These are phyloP conservation scores for Drosophila tani DNA, from an alignment of 1,140 invertebrate species.

Conservation along the genomic window DNA sequence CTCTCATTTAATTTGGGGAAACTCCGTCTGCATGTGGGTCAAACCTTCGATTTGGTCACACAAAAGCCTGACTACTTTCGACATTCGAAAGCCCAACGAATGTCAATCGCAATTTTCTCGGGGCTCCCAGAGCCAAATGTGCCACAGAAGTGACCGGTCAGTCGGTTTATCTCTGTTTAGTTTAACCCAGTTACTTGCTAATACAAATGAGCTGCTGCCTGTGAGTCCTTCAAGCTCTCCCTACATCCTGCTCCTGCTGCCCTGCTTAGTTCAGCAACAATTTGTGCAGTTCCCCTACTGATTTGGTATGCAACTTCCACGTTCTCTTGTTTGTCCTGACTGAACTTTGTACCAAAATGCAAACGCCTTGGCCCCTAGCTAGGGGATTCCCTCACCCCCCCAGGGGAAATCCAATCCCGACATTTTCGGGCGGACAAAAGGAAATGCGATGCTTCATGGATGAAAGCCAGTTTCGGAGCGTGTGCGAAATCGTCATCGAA, in stretches of 20 bases:
- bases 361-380: slow-evolving; percentile 39
- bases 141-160: slow-evolving; percentile 19
- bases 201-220: slow-evolving; percentile 59
- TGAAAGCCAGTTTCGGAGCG: slow-evolving; percentile 5
- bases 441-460: slow-evolving; percentile 24
- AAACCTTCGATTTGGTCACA: slow-evolving; percentile 24
- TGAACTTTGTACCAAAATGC: slow-evolving; percentile 59
- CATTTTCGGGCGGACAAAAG: slow-evolving; percentile 28
- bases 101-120: slow-evolving; percentile 44
- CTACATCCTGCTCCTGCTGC: slow-evolving; percentile 11
- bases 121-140: slow-evolving; percentile 2
- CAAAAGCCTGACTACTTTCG: slow-evolving; percentile 13
- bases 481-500: slow-evolving; percentile 25
- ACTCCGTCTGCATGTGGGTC: slow-evolving; percentile 27
- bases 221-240: slow-evolving; percentile 2
- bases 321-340: slow-evolving; percentile 47
- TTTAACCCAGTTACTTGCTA: slow-evolving; percentile 72
- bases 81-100: slow-evolving; percentile 21
- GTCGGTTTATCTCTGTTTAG: slow-evolving; percentile 43
- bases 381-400: slow-evolving; percentile 16
- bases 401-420: slow-evolving; percentile 28
- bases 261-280: slow-evolving; percentile 38
- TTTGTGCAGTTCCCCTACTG: slow-evolving; percentile 28
- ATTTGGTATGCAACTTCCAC: slow-evolving; percentile 49
- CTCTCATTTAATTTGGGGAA: slow-evolving; percentile 26